Evolutionary conservation across 2,888 invertebrate genomes (phyloP).

Genomic region (Byasa hedistus): DNA sequence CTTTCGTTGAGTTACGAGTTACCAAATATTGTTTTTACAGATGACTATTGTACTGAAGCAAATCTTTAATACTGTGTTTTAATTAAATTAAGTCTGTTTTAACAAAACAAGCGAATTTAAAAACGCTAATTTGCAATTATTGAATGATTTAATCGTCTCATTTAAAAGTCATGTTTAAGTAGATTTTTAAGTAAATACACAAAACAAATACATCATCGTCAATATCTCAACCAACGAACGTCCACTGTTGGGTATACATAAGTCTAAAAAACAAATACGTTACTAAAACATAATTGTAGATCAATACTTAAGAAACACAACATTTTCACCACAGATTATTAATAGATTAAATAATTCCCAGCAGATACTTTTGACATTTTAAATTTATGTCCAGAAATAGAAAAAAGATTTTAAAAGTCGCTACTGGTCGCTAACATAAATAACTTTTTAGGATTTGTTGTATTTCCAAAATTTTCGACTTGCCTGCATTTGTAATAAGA

Average conservation of each 20-base stretch:
- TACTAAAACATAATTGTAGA: neutral
- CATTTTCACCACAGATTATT: no score
- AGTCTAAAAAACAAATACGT: neutral
- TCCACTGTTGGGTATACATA: no score
- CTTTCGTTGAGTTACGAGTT: neutral
- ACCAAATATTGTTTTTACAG: neutral
- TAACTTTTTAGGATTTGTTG: neutral
- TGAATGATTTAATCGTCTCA: neutral
- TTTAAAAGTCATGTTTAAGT: no score
- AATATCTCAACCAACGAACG: no score
- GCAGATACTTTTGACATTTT: neutral
- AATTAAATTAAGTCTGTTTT: neutral
- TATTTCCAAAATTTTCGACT: neutral
- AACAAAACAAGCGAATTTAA: neutral
- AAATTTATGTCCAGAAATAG: neutral
- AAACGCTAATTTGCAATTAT: neutral
- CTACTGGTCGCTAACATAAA: neutral
- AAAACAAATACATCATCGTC: no score
- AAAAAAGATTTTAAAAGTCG: neutral
- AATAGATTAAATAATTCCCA: neutral
- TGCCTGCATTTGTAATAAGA: constrained; percentile 7
- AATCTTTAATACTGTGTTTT: neutral
- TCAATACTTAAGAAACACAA: no score
- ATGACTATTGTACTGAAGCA: no score
- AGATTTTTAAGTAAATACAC: no score